phyloP scores from a whole-genome alignment of 2,888 invertebrate species.

The Alloscopus bannaensis region DNA sequence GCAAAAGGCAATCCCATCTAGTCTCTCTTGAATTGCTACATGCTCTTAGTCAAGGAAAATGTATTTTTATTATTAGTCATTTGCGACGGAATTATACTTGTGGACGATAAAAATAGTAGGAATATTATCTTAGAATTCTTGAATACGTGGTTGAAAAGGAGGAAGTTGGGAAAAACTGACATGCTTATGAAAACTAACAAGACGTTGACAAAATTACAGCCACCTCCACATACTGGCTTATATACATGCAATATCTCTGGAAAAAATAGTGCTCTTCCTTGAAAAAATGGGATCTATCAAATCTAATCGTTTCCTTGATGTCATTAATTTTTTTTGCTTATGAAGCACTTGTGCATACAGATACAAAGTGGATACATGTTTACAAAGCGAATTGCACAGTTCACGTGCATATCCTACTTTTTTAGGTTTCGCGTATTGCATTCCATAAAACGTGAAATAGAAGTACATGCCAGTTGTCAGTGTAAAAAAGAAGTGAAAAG shows the following conservation, averaged over 20 bases:
- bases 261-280: not conserved
- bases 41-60: not conserved
- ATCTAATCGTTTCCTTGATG: slow-evolving; percentile 52
- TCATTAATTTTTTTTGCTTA: slow-evolving; percentile 19
- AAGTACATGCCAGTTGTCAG: not conserved
- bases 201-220: slow-evolving; percentile 54
- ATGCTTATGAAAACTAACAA: slow-evolving; percentile 34
- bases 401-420: too few species aligned
- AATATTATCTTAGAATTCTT: not conserved
- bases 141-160: not conserved
- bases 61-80: not conserved
- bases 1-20: too few species aligned
- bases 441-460: not conserved
- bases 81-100: not conserved
- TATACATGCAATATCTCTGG: not conserved
- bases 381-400: not conserved
- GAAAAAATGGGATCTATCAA: slow-evolving; percentile 42
- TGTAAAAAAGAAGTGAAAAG: too few species aligned
- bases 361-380: not conserved
- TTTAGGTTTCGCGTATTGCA: too few species aligned
- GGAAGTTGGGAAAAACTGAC: slow-evolving; percentile 32
- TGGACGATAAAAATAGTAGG: not conserved
- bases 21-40: not conserved
- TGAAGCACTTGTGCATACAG: not conserved
- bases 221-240: not conserved